Percentiles rank a stretch among this genome's conserved stretches.
Evolutionary conservation across 2,113 vertebrate genomes (phyloP).

Genomic region (Platichthys flesus): DNA sequence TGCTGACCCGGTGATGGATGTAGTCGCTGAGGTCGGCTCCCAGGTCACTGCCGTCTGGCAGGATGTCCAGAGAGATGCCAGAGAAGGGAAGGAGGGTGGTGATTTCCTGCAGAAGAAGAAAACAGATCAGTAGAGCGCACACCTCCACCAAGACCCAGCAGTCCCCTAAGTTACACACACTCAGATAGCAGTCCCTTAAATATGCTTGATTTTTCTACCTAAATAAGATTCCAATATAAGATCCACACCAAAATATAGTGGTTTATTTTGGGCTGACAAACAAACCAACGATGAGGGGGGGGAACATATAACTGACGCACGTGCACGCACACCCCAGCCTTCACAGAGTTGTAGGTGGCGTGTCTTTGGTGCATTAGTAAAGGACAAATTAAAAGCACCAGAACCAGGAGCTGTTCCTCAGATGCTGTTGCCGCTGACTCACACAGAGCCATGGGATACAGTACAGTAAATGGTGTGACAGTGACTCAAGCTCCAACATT

Average conservation of each 20-base stretch:
- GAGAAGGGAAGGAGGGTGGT: conserved; percentile 87
- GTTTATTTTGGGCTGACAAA: not conserved
- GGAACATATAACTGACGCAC: not conserved
- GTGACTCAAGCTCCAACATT: conserved; percentile 76
- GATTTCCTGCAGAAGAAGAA: conserved; percentile 85
- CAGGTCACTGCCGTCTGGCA: conserved; percentile 93
- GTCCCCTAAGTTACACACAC: too few species aligned
- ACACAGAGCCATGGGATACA: conserved; percentile 67
- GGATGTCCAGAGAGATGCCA: conserved; percentile 90
- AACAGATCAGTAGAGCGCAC: not conserved
- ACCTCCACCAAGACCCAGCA: not conserved
- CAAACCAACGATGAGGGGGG: not conserved
- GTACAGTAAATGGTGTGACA: conserved; percentile 76
- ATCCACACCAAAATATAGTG: not conserved
- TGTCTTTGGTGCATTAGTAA: conserved; percentile 42
- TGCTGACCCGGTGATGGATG: conserved; percentile 90
- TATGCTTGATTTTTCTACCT: too few species aligned
- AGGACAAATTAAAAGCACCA: conserved; percentile 55
- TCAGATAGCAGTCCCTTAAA: too few species aligned
- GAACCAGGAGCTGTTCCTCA: conserved; percentile 59
- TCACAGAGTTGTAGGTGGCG: conserved; percentile 31
- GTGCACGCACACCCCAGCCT: conserved; percentile 8
- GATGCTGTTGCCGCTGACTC: conserved; percentile 71
- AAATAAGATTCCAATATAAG: too few species aligned
- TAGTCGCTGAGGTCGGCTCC: conserved; percentile 92